These are phyloP conservation scores for Enteromius mattozi DNA, from an alignment of 2,797 vertebrate genomes.

Conservation along the genomic window DNA sequence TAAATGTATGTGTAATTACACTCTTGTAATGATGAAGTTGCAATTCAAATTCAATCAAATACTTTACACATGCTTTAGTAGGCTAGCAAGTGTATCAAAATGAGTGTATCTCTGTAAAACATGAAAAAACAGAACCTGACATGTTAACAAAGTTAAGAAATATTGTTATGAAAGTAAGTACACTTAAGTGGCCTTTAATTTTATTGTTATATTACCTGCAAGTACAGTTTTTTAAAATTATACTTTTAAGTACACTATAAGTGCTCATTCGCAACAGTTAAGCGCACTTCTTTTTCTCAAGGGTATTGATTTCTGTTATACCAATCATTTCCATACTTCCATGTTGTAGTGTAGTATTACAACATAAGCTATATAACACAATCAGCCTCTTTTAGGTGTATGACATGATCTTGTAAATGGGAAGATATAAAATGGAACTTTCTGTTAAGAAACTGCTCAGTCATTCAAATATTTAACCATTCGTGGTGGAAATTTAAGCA, in stretches of 20 bases:
- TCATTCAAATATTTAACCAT: background rate
- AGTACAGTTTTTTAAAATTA: too few relatives aligned
- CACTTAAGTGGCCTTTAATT: background rate
- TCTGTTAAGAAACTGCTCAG: background rate
- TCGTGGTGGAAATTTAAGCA: background rate
- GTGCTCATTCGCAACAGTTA: background rate
- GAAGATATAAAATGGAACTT: background rate
- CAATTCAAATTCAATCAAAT: background rate
- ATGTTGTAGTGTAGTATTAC: background rate
- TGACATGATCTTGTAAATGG: background rate
- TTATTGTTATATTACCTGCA: background rate
- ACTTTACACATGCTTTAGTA: background rate
- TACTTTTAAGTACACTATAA: background rate
- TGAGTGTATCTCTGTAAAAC: background rate
- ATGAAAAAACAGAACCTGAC: background rate
- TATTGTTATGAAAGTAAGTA: background rate
- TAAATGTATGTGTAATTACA: background rate
- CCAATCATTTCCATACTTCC: background rate
- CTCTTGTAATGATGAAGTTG: background rate
- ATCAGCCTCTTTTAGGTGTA: background rate
- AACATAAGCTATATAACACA: background rate
- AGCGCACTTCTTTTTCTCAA: constrained; percentile 1
- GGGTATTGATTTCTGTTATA: background rate
- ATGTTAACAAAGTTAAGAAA: background rate
- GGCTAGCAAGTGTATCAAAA: background rate